Percentiles rank a stretch among this genome's conserved stretches.
phyloP scores from a whole-genome alignment of 2,888 invertebrate genomes.

The Palloptera scutellata region DNA sequence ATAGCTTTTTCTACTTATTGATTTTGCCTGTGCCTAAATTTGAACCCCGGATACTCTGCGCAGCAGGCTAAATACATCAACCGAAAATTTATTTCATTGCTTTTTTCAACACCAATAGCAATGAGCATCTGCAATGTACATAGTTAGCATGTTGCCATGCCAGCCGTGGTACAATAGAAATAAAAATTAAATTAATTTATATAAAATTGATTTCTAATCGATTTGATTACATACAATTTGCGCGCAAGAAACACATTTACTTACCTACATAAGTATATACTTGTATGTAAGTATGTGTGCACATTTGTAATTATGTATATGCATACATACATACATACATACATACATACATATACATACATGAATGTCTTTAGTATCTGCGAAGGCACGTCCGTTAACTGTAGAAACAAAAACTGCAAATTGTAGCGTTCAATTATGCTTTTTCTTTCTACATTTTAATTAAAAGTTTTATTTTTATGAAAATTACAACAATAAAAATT shows the following conservation, averaged over 20 bases:
- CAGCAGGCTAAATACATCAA: too few relatives aligned
- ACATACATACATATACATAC: not conserved
- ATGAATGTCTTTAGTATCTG: not conserved
- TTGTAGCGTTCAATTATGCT: not conserved
- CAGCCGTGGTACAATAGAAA: too few relatives aligned
- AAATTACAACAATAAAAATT: too few relatives aligned
- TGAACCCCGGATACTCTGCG: too few relatives aligned
- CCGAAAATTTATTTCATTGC: too few relatives aligned
- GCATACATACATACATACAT: not conserved
- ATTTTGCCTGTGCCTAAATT: too few relatives aligned
- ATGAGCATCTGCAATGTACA: too few relatives aligned
- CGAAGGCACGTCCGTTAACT: not conserved
- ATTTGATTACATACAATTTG: conserved; percentile 12
- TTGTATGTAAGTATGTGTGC: not conserved
- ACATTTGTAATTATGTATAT: not conserved
- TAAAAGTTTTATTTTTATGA: not conserved
- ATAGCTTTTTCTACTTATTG: too few relatives aligned
- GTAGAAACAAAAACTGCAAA: not conserved
- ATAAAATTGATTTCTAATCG: conserved; percentile 10
- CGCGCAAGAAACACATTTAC: too few relatives aligned
- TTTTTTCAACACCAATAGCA: too few relatives aligned
- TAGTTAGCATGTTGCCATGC: too few relatives aligned
- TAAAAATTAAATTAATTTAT: not conserved
- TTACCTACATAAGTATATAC: too few relatives aligned
- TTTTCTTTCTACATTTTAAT: not conserved